phyloP scores from a whole-genome alignment of 1,140 invertebrate species.

The Spodoptera frugiperda region DNA sequence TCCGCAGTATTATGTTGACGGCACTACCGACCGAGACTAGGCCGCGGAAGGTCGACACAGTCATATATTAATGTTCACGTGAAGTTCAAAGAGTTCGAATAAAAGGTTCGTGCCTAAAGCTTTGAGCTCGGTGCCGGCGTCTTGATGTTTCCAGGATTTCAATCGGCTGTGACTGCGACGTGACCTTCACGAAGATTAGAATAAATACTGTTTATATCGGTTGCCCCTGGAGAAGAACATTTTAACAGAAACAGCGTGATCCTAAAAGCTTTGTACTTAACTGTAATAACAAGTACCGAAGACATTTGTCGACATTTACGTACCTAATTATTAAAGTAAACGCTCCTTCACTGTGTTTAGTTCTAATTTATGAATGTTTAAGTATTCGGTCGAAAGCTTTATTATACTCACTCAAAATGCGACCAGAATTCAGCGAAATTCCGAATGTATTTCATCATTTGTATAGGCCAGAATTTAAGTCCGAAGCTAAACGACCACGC shows the following conservation, averaged over 20 bases:
- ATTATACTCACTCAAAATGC: conserved; percentile 28
- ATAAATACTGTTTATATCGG: conserved; percentile 24
- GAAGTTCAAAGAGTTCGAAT: conserved; percentile 21
- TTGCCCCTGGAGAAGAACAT: conserved; percentile 10
- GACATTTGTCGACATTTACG: conserved; percentile 37
- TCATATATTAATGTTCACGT: conserved; percentile 24
- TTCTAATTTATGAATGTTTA: conserved; percentile 42
- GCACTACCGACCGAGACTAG: background rate
- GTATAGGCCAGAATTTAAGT: conserved; percentile 43
- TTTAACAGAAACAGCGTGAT: conserved; percentile 34
- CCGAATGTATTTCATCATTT: conserved; percentile 38
- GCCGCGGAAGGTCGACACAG: conserved; percentile 8
- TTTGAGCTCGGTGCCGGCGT: conserved; percentile 1
- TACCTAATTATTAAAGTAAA: conserved; percentile 42
- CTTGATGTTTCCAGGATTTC: conserved; percentile 20
- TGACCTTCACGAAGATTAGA: conserved; percentile 35
- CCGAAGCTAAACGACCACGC: conserved; percentile 42
- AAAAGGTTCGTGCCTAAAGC: conserved; percentile 21
- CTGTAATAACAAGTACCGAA: conserved; percentile 17
- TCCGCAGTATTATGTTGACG: conserved; percentile 16
- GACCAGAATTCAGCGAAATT: background rate
- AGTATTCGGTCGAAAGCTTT: conserved; percentile 21
- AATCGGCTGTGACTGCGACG: conserved; percentile 1
- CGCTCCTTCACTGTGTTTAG: conserved; percentile 32
- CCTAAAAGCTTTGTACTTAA: conserved; percentile 41